These are phyloP conservation scores for Caenorhabditis panamensis DNA, from an alignment of 2,888 invertebrate species.

Conservation along the genomic window DNA sequence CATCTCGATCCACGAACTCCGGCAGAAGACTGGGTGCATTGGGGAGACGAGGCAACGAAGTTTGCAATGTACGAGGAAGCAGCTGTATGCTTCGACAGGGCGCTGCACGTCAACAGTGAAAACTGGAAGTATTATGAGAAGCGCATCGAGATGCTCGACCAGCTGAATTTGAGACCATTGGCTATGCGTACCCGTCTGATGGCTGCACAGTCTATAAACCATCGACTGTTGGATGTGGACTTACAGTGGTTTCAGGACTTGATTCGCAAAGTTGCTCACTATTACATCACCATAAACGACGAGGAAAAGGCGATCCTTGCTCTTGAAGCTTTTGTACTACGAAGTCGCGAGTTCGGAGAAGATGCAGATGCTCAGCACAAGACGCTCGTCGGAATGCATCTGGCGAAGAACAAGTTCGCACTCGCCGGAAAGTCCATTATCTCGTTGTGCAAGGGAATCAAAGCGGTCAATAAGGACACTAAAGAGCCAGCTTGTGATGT, in stretches of 20 bases:
- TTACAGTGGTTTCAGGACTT: conserved; percentile 75
- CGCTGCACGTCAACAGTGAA: conserved; percentile 69
- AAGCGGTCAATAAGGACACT: conserved; percentile 17
- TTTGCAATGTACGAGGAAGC: conserved; percentile 76
- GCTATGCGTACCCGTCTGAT: conserved; percentile 78
- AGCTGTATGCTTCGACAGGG: conserved; percentile 77
- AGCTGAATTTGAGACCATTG: conserved; percentile 62
- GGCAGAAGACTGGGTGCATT: conserved; percentile 75
- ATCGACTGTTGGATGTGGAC: conserved; percentile 62
- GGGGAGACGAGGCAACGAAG: conserved; percentile 74
- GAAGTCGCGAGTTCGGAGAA: conserved; percentile 74
- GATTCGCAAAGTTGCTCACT: conserved; percentile 76
- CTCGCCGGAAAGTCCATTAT: conserved; percentile 76
- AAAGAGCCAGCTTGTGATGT: conserved; percentile 39
- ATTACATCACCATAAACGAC: conserved; percentile 76
- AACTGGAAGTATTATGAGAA: conserved; percentile 78
- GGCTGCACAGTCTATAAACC: conserved; percentile 71
- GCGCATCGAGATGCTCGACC: conserved; percentile 75
- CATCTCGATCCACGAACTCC: conserved; percentile 74
- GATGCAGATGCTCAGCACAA: conserved; percentile 67
- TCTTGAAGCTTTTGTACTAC: conserved; percentile 74
- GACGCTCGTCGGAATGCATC: conserved; percentile 68
- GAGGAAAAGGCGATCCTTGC: conserved; percentile 76
- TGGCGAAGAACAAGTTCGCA: conserved; percentile 66
- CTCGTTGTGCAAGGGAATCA: conserved; percentile 69